phyloP scores from a whole-genome alignment of 2,888 invertebrate species.

The Minunthozetes semirufus region DNA sequence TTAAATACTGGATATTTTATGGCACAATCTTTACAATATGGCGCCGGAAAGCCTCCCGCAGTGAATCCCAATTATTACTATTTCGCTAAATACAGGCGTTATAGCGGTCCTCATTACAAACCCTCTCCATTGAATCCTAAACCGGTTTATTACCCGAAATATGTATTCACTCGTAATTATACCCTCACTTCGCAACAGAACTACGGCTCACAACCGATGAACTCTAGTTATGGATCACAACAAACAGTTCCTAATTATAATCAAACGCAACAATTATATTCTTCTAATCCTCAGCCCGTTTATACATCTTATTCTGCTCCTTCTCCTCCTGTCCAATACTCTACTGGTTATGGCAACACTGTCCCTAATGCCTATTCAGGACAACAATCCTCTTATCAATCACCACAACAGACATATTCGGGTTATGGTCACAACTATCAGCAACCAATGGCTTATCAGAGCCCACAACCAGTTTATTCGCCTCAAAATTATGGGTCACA shows the following conservation, averaged over 20 bases:
- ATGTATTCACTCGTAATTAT: background rate
- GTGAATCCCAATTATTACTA: slow-evolving; percentile 6
- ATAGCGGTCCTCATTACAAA: background rate
- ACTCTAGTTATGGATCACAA: too few species aligned
- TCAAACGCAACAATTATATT: too few species aligned
- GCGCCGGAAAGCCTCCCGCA: background rate
- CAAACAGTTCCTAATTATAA: too few species aligned
- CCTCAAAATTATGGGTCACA: background rate
- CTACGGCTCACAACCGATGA: too few species aligned
- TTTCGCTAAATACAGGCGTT: background rate
- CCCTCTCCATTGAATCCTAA: background rate
- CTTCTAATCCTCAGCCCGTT: too few species aligned
- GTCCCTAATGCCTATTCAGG: too few species aligned
- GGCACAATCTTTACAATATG: background rate
- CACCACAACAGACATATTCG: background rate
- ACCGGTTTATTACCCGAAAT: background rate
- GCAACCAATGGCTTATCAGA: too few species aligned
- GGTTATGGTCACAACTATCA: too few species aligned
- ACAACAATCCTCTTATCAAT: too few species aligned
- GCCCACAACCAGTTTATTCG: background rate
- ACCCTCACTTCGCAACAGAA: background rate
- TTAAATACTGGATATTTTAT: background rate
- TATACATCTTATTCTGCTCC: too few species aligned
- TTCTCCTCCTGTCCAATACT: too few species aligned
- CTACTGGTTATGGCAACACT: too few species aligned